Conservation (phyloP, 1,140 invertebrate genomes). For the Muscidifurax raptorellus region DNA sequence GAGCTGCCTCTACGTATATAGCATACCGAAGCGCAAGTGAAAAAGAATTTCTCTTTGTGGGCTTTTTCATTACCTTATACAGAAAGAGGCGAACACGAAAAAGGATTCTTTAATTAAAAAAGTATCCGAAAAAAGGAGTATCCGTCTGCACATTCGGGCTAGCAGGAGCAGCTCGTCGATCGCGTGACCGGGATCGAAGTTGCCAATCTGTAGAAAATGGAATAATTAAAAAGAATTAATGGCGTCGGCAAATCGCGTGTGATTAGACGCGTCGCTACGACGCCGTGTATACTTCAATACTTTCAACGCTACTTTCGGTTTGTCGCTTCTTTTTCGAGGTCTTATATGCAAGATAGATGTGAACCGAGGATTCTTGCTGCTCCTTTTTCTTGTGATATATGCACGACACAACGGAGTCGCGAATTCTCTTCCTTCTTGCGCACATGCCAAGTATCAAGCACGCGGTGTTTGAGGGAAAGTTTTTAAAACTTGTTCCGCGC, state of each 20-base stretch:
- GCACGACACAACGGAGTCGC: background rate
- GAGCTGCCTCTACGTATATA: background rate
- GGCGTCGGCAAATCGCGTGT: constrained; percentile 43
- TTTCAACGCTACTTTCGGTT: background rate
- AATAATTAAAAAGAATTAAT: constrained; percentile 55
- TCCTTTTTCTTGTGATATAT: background rate
- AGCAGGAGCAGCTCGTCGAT: constrained; percentile 16
- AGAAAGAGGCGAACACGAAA: constrained; percentile 12
- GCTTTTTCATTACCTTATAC: constrained; percentile 41
- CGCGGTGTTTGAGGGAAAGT: background rate
- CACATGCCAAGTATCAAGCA: constrained; percentile 1
- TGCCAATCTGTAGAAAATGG: constrained; percentile 41
- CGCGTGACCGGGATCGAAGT: constrained; percentile 48
- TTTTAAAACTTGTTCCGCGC: constrained; percentile 2
- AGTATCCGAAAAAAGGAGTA: constrained; percentile 40
- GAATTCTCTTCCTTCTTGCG: background rate
- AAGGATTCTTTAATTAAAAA: constrained; percentile 50
- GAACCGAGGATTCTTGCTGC: background rate
- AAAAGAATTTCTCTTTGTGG: constrained; percentile 21
- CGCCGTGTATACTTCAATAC: constrained; percentile 15
- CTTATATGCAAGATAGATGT: background rate
- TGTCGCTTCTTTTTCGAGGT: background rate
- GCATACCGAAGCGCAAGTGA: background rate
- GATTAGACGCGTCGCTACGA: constrained; percentile 21
- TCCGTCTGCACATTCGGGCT: background rate